Conservation (phyloP, 2,888 invertebrate genomes). For the Maniola hyperantus region DNA sequence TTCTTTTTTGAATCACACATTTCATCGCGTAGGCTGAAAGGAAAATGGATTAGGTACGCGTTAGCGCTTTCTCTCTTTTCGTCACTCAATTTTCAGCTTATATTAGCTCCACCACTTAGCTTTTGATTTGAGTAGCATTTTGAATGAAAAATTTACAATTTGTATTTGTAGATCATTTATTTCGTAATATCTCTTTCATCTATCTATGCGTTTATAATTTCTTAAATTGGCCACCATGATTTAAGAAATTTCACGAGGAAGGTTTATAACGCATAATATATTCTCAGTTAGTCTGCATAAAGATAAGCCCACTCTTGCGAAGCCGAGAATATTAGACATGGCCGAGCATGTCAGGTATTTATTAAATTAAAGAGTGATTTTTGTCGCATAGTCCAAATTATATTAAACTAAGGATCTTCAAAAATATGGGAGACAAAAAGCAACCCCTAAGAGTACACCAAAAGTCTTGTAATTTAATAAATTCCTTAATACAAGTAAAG, state of each 20-base stretch:
- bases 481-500: not conserved
- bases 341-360: too few species aligned
- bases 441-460: not conserved
- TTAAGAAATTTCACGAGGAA: too few species aligned
- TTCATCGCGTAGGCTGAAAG: conserved; percentile 30
- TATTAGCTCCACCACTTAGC: not conserved
- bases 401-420: too few species aligned
- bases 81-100: conserved; percentile 16
- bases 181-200: too few species aligned
- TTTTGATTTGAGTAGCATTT: not conserved
- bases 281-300: too few species aligned
- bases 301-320: too few species aligned
- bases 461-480: not conserved
- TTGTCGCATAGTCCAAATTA: not conserved
- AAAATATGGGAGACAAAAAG: not conserved
- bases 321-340: too few species aligned
- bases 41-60: conserved; percentile 13
- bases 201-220: too few species aligned
- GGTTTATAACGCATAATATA: too few species aligned
- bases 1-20: conserved; percentile 42
- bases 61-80: conserved; percentile 11
- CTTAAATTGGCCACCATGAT: not conserved
- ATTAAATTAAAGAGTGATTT: too few species aligned
- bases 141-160: not conserved
- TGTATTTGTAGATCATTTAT: not conserved